A percentile compares a stretch with the other conserved stretches of the same genome.
phyloP scores from a whole-genome alignment of 2,888 invertebrate species.

The Flabesymbios commensalis region DNA sequence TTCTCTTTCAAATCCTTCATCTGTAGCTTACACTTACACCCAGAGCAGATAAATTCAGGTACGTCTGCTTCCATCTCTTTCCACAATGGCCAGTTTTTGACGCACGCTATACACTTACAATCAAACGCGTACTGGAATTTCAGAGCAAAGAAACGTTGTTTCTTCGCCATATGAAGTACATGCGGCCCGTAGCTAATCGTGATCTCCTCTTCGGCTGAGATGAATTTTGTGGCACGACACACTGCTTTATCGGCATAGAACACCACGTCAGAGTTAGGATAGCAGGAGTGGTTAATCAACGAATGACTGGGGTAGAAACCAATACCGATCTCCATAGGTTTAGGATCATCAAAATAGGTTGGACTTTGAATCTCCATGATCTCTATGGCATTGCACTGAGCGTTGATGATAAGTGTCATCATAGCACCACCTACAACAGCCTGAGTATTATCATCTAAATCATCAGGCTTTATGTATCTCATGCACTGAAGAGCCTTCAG shows the following conservation, averaged over 20 bases:
- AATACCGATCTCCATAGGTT: constrained; percentile 69
- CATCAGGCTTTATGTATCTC: constrained; percentile 21
- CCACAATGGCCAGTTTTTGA: constrained; percentile 49
- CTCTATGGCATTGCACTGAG: constrained; percentile 81
- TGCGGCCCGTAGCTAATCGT: constrained; percentile 74
- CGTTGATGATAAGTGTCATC: constrained; percentile 77
- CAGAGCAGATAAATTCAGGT: constrained; percentile 24
- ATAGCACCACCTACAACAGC: constrained; percentile 69
- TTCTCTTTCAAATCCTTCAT: constrained; percentile 5
- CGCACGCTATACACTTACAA: constrained; percentile 66
- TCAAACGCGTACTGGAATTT: constrained; percentile 76
- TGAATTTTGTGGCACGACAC: constrained; percentile 71
- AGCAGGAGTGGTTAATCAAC: constrained; percentile 91
- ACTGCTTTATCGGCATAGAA: constrained; percentile 74
- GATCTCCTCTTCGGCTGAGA: constrained; percentile 73
- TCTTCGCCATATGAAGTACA: constrained; percentile 51
- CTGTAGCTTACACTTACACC: constrained; percentile 14
- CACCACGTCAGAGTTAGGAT: constrained; percentile 77
- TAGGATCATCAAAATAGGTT: constrained; percentile 46
- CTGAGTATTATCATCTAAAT: neutral
- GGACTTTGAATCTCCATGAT: constrained; percentile 66
- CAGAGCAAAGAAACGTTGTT: constrained; percentile 70
- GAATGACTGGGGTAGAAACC: constrained; percentile 85
- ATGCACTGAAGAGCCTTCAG: constrained; percentile 46
- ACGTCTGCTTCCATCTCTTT: constrained; percentile 17